Base-by-base conservation (phyloP, 2,113 vertebrate genomes). In the Ophthalmolycus amberensis region DNA sequence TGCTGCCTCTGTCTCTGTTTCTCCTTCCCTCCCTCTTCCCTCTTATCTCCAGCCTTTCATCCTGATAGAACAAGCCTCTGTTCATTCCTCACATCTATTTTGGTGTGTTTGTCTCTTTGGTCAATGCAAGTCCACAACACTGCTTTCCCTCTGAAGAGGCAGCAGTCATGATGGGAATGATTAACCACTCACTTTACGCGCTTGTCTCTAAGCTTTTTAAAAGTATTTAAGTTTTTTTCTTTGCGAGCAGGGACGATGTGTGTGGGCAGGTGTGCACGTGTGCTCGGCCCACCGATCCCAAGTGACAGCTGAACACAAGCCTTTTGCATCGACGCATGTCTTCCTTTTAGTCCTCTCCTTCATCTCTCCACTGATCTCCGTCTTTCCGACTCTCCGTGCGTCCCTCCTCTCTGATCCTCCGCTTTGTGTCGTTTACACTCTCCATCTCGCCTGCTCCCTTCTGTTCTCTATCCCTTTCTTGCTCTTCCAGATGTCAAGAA, bases 371-470 rank as follows among this genome's bases (percentile, higher is more conserved):
- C 87, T 89, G 79, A 88, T 88, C 85, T 80, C 74, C 60, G 62
- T 40, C 52, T 79, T 64, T 65, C 70, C 52, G 34, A 82, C 87
- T 79, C 83, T 71, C 69, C 56, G 60, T 4, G 54, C 59, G 44
- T 27, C 60, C 86, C 69, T 86, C 59, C 66, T 66, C 71, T 93
- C 79, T 94, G 88, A 91, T 92, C 88, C 77, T 50, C 69, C 59
- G 82, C 84, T 89, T 86, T 85, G 85, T 83, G 83, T 87, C 75
- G 77, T 92, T 89, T 86, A 89, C 87, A 79, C 82, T 90, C 75
- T 90, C 87, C 67, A 65, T 89, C 80, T 77, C 44, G 6, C 59
- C 44, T 22, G 75, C 38, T 74, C 34, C 63, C 59, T 65, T 85
- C 71, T 34, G 32, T 78, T 80, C 82, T 80, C 20, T 22, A 22